A percentile compares a stretch with the other conserved stretches of the same genome.
Evolutionary conservation across 1,140 invertebrate genomes (phyloP).

Genomic region (Spodoptera frugiperda): DNA sequence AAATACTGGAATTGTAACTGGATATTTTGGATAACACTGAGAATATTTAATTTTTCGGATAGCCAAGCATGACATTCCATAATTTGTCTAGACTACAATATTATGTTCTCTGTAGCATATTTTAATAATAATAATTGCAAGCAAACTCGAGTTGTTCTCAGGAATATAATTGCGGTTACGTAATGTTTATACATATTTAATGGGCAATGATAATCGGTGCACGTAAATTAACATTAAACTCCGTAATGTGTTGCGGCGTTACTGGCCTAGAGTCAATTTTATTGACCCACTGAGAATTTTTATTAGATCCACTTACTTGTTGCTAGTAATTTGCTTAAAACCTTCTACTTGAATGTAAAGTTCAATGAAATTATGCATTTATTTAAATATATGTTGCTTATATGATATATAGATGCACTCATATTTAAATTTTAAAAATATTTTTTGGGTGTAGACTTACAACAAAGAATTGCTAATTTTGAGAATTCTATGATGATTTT

Average conservation of each 20-base stretch:
- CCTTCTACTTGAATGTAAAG: background rate
- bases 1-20: too few species aligned
- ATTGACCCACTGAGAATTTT: constrained; percentile 9
- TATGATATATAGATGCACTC: too few species aligned
- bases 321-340: constrained; percentile 2
- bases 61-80: too few species aligned
- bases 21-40: too few species aligned
- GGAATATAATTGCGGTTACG: background rate
- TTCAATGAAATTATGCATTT: background rate
- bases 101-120: too few species aligned
- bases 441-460: too few species aligned
- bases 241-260: background rate
- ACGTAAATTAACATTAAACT: constrained; percentile 24
- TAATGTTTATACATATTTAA: constrained; percentile 12
- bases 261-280: constrained; percentile 4
- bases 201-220: background rate
- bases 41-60: too few species aligned
- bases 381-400: too few species aligned
- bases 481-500: too few species aligned
- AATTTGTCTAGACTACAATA: too few species aligned
- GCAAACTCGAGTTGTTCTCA: background rate
- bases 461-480: background rate
- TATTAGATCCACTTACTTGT: constrained; percentile 8
- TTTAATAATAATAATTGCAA: too few species aligned
- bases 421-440: too few species aligned